Evolutionary conservation across 2,113 vertebrate genomes (phyloP).

Genomic region (Prinia subflava): DNA sequence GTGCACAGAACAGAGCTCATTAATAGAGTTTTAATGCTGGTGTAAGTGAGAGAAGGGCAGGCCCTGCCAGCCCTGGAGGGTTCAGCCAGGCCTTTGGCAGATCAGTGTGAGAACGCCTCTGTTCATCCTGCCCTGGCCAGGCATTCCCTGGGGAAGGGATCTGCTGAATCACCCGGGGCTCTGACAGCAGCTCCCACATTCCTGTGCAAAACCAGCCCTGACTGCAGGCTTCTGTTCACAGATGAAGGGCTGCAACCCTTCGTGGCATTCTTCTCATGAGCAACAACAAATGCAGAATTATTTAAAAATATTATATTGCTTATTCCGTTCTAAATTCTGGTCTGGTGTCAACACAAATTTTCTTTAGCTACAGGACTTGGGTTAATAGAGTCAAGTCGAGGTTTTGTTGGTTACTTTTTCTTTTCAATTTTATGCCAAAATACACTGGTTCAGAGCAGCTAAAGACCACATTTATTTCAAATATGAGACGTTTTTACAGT

Average conservation of each 20-base stretch:
- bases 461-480: not conserved
- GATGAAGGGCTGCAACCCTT: not conserved
- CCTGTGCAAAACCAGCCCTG: not conserved
- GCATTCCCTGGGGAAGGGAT: not conserved
- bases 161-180: not conserved
- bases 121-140: not conserved
- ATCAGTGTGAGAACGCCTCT: not conserved
- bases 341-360: not conserved
- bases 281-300: not conserved
- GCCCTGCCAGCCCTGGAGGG: not conserved
- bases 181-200: not conserved
- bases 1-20: not conserved
- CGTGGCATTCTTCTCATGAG: not conserved
- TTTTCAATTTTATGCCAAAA: not conserved
- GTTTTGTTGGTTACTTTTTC: not conserved
- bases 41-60: not conserved
- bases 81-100: not conserved
- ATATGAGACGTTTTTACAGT: not conserved
- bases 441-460: not conserved
- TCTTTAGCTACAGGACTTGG: not conserved
- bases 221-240: not conserved
- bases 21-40: not conserved
- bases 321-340: not conserved
- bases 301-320: not conserved
- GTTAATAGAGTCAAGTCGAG: not conserved